These are phyloP conservation scores for Heliconius hermathena DNA, from an alignment of 1,140 invertebrate species.

Conservation along the genomic window DNA sequence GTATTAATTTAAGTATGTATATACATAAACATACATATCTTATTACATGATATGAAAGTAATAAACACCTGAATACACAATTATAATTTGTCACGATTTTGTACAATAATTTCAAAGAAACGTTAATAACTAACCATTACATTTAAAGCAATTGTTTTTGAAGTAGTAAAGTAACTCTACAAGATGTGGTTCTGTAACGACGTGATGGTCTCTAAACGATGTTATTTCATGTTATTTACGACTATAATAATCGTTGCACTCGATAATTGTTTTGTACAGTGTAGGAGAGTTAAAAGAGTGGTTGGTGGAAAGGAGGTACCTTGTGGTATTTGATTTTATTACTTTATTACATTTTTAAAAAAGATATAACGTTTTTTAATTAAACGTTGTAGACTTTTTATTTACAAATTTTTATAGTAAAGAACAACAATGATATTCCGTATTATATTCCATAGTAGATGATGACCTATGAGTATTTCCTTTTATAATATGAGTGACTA, in stretches of 20 bases:
- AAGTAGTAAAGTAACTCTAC: background rate
- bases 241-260: background rate
- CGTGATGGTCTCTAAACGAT: background rate
- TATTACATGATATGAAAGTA: constrained; percentile 15
- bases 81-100: constrained; percentile 42
- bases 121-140: constrained; percentile 27
- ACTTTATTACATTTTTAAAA: too few species aligned
- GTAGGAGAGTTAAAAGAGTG: constrained; percentile 64
- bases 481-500: too few species aligned
- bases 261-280: constrained; percentile 34
- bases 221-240: background rate
- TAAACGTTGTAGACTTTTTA: too few species aligned
- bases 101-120: constrained; percentile 33
- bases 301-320: constrained; percentile 56
- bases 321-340: constrained; percentile 57
- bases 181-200: background rate
- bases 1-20: background rate
- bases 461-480: too few species aligned
- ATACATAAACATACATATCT: background rate
- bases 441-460: too few species aligned
- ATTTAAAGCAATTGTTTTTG: constrained; percentile 2
- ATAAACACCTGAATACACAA: constrained; percentile 41
- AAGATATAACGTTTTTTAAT: too few species aligned
- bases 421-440: too few species aligned
- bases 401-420: too few species aligned